These are phyloP conservation scores for Penaeus vannamei DNA, from an alignment of 1,140 invertebrate genomes.

Conservation along the genomic window DNA sequence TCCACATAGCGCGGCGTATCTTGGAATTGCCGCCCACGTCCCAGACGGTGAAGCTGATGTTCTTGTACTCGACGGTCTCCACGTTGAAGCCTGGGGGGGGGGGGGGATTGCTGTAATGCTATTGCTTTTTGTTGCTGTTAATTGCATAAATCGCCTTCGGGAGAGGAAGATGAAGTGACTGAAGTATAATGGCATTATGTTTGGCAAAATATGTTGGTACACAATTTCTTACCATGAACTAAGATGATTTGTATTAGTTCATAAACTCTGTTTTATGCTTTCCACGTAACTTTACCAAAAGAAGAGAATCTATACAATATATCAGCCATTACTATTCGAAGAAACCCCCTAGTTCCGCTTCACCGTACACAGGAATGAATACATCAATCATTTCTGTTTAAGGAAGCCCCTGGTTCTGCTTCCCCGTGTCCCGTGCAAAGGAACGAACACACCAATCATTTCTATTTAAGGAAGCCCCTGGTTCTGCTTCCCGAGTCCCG, in stretches of 20 bases:
- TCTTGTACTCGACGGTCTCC: constrained; percentile 72
- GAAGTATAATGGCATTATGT: too few relatives aligned
- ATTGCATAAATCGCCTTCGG: neutral
- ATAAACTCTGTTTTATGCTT: too few relatives aligned
- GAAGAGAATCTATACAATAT: too few relatives aligned
- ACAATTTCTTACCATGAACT: too few relatives aligned
- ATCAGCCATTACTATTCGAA: neutral
- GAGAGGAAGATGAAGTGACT: too few relatives aligned
- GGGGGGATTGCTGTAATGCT: neutral
- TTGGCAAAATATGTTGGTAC: too few relatives aligned
- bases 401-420: too few relatives aligned
- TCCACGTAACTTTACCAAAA: too few relatives aligned
- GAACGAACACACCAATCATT: too few relatives aligned
- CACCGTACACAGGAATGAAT: neutral
- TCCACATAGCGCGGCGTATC: constrained; percentile 74
- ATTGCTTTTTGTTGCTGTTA: neutral
- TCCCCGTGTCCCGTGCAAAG: too few relatives aligned
- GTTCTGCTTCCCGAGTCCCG: neutral
- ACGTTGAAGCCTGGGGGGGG: constrained; percentile 71
- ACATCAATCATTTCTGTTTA: too few relatives aligned
- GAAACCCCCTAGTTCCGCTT: neutral
- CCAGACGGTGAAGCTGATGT: constrained; percentile 75
- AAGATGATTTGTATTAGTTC: too few relatives aligned
- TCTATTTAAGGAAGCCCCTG: neutral
- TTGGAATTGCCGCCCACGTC: constrained; percentile 72